Evolutionary conservation across 2,888 invertebrate species (phyloP).

Genomic region (Oscheius sp.): DNA sequence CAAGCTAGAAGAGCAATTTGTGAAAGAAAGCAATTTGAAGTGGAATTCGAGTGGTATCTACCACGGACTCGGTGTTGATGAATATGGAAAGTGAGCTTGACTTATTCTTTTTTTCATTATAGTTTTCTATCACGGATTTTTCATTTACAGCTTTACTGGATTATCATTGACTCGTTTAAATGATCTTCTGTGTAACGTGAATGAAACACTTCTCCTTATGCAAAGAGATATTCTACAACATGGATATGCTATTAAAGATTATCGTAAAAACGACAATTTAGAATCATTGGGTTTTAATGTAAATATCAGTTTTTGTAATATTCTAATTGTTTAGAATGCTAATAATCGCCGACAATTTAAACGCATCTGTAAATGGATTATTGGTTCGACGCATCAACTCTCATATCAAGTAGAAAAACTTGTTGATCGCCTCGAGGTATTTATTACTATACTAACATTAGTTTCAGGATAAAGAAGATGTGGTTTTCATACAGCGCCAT

Average conservation of each 20-base stretch:
- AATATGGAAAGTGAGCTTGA: slow-evolving; percentile 9
- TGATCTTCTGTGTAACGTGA: slow-evolving; percentile 15
- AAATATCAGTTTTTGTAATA: background rate
- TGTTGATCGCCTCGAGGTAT: too few species aligned
- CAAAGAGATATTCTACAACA: slow-evolving; percentile 10
- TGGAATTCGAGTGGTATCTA: slow-evolving; percentile 14
- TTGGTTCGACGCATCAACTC: too few species aligned
- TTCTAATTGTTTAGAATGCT: background rate
- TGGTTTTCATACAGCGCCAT: too few species aligned
- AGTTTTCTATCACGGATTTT: too few species aligned
- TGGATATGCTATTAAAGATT: background rate
- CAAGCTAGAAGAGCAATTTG: slow-evolving; percentile 4
- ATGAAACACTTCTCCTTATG: slow-evolving; percentile 10
- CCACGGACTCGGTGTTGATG: slow-evolving; percentile 14
- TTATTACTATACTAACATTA: too few species aligned
- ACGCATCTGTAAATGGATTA: background rate
- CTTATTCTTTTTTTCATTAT: too few species aligned
- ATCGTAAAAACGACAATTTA: background rate
- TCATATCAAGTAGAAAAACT: too few species aligned
- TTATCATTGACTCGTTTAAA: slow-evolving; percentile 12
- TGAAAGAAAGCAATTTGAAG: background rate
- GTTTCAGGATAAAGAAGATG: too few species aligned
- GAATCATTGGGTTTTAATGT: background rate
- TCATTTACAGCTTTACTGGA: slow-evolving; percentile 1
- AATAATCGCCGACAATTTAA: slow-evolving; percentile 5